Percentiles rank a stretch among this genome's conserved stretches.
Evolutionary conservation across 1,140 invertebrate genomes (phyloP).

Genomic region (Drosophila nigrodunni): DNA sequence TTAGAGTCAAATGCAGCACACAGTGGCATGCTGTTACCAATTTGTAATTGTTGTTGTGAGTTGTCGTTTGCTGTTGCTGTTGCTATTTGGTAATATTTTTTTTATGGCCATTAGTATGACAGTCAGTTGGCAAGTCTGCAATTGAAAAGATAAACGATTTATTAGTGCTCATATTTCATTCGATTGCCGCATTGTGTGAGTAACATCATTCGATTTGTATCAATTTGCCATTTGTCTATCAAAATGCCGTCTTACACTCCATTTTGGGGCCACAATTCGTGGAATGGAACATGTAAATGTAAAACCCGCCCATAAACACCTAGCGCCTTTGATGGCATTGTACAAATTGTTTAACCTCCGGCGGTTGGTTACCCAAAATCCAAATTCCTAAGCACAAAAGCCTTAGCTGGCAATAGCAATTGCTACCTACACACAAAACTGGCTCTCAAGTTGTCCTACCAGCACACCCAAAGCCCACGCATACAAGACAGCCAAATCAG

Average conservation of each 20-base stretch:
- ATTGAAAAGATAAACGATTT: constrained; percentile 70
- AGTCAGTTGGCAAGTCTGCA: constrained; percentile 64
- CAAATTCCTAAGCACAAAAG: constrained; percentile 18
- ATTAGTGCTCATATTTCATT: constrained; percentile 60
- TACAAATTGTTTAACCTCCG: constrained; percentile 55
- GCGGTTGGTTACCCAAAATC: constrained; percentile 43
- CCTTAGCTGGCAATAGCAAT: constrained; percentile 62
- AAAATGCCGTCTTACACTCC: neutral
- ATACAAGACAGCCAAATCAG: neutral
- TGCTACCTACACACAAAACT: constrained; percentile 51
- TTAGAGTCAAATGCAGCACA: constrained; percentile 22
- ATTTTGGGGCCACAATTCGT: constrained; percentile 36
- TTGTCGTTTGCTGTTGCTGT: constrained; percentile 25
- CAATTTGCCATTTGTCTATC: constrained; percentile 46
- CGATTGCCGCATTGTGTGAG: constrained; percentile 48
- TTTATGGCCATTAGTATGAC: constrained; percentile 49
- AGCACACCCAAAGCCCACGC: constrained; percentile 53
- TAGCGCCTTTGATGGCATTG: constrained; percentile 64
- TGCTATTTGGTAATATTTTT: constrained; percentile 17
- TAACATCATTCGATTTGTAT: constrained; percentile 70
- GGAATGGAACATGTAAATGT: constrained; percentile 64
- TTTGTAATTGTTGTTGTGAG: constrained; percentile 21
- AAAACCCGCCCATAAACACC: constrained; percentile 69
- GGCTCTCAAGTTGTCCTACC: constrained; percentile 8
- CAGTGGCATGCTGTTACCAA: constrained; percentile 38